Percentiles rank a stretch among this genome's conserved stretches.
These are phyloP conservation scores for Eulithis prunata DNA, from an alignment of 2,888 invertebrate genomes.

Conservation along the genomic window DNA sequence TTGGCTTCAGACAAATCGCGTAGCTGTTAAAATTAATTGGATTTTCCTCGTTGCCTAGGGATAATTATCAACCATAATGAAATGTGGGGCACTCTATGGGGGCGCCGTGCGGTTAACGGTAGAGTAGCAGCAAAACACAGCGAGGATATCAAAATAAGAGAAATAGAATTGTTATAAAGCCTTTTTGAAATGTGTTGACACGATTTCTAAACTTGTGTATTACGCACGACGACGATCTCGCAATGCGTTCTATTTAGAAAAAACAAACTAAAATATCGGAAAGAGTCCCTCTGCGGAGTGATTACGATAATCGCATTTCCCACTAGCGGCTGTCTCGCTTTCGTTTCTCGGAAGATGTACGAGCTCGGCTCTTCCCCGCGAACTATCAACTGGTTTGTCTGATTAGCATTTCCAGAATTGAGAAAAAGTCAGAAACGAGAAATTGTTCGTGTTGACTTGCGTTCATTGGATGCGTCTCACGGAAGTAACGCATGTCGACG, in stretches of 20 bases:
- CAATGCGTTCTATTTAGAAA: constrained; percentile 58
- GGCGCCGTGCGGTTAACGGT: constrained; percentile 8
- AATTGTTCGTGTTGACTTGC: constrained; percentile 29
- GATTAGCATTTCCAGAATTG: constrained; percentile 79
- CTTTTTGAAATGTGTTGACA: constrained; percentile 11
- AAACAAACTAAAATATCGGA: constrained; percentile 57
- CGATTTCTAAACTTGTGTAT: constrained; percentile 5
- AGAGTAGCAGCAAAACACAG: neutral
- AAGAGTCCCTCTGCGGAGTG: constrained; percentile 71
- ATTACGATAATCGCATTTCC: constrained; percentile 81
- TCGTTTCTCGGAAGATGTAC: constrained; percentile 75
- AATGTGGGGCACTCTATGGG: constrained; percentile 12
- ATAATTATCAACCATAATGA: neutral
- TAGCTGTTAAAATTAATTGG: constrained; percentile 9
- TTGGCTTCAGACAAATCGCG: constrained; percentile 3
- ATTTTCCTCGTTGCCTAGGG: constrained; percentile 12
- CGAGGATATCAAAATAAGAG: neutral
- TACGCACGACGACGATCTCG: constrained; percentile 15
- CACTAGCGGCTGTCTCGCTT: constrained; percentile 77
- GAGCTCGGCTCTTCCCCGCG: constrained; percentile 62
- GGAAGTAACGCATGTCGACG: constrained; percentile 28
- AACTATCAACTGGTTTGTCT: constrained; percentile 75
- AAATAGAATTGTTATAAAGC: constrained; percentile 6
- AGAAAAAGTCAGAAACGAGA: constrained; percentile 59
- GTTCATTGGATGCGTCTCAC: constrained; percentile 18